Conservation (phyloP, 2,888 invertebrate genomes). For the Merodon equestris region DNA sequence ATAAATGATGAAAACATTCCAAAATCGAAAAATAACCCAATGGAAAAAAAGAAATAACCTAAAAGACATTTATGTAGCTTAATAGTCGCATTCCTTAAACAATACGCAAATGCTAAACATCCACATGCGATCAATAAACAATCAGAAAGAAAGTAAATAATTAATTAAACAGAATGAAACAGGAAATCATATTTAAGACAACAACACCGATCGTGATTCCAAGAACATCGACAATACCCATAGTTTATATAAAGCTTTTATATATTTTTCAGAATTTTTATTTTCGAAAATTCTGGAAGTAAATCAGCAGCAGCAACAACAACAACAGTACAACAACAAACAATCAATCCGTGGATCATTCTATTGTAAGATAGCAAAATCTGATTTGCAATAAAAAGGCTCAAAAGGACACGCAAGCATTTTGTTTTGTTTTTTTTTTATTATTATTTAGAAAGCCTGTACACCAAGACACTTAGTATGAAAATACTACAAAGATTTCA, state of each 20-base stretch:
- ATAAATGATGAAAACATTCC: not conserved
- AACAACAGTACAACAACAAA: slow-evolving; percentile 5
- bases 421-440: too few species aligned
- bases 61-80: slow-evolving; percentile 6
- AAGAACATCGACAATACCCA: slow-evolving; percentile 68
- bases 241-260: slow-evolving; percentile 64
- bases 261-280: slow-evolving; percentile 27
- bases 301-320: slow-evolving; percentile 42
- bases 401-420: slow-evolving; percentile 60
- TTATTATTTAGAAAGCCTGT: slow-evolving; percentile 58
- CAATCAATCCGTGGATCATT: slow-evolving; percentile 66
- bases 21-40: not conserved
- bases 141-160: slow-evolving; percentile 9
- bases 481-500: slow-evolving; percentile 70
- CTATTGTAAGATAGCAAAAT: slow-evolving; percentile 50
- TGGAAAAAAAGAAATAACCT: slow-evolving; percentile 6
- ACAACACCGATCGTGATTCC: slow-evolving; percentile 68
- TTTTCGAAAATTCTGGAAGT: slow-evolving; percentile 35
- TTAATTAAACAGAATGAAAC: slow-evolving; percentile 4
- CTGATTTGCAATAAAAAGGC: slow-evolving; percentile 54
- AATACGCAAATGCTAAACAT: slow-evolving; percentile 49
- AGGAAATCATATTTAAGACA: slow-evolving; percentile 41
- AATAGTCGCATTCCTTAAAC: slow-evolving; percentile 61
- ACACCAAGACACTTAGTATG: slow-evolving; percentile 63
- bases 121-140: slow-evolving; percentile 56